phyloP scores from a whole-genome alignment of 2,113 vertebrate species.

The Vulpes ferrilata region DNA sequence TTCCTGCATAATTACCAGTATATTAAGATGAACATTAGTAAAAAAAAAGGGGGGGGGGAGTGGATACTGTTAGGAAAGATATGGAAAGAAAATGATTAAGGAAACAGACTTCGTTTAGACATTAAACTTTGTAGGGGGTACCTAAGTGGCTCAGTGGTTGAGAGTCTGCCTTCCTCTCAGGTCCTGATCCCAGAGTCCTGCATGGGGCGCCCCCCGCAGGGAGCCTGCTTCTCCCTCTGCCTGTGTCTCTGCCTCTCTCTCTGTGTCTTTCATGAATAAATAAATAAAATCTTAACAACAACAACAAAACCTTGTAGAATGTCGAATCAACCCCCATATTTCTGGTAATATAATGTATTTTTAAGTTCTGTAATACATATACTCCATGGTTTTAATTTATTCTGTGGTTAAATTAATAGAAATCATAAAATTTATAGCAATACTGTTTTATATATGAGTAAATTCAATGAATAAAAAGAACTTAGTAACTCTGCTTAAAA shows the following conservation, averaged over 20 bases:
- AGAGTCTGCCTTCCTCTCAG: no score
- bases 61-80: neutral
- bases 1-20: neutral
- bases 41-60: neutral
- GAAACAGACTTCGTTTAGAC: neutral
- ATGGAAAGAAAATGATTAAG: neutral
- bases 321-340: neutral
- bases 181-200: no score
- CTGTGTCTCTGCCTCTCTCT: no score
- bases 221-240: no score
- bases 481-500: neutral
- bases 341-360: neutral
- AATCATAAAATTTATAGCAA: conserved; percentile 2
- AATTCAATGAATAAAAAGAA: neutral
- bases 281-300: no score
- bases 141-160: no score
- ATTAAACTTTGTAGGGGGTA: neutral
- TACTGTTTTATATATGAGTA: neutral
- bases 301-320: neutral
- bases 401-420: neutral
- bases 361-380: neutral
- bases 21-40: neutral
- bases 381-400: neutral
- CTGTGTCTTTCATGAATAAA: no score
- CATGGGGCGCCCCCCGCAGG: no score